Evolutionary conservation across 2,113 vertebrate species (phyloP), one percentile per base, ranked within the genome.

Genomic region (Dicerorhinus sumatrensis): DNA sequence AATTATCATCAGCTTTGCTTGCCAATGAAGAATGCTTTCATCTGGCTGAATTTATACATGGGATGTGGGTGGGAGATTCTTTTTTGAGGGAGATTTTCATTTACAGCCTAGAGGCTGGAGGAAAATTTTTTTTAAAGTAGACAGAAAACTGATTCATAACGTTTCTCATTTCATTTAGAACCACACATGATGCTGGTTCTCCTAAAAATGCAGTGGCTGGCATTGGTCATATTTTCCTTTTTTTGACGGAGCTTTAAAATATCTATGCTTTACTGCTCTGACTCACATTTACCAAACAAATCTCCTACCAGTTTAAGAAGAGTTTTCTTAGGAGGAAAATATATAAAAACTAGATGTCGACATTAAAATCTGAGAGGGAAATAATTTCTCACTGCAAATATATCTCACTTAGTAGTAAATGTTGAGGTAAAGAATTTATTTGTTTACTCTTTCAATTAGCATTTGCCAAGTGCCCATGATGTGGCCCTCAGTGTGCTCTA

Each of bases 121-220:
- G 0, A 82, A 97, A 97, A 98, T 8, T 51, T 97, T 98, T 98
- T 94, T 69, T 27, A 96, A 60, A 96, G 73, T 36, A 42, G 33
- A 85, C 39, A 86, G 97, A 95, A 95, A 89, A 98, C 98, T 95
- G 70, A 98, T 98, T 92, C 56, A 80, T 95, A 95, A 82, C 94
- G 96, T 97, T 51, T 90, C 39, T 90, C 85, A 95, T 95, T 98
- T 98, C 81, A 94, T 36, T 97, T 97, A 97, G 58, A 97, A 96
- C 23, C 87, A 97, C 62, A 48, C 75, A 94, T 70, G 65, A 97
- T 92, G 60, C 65, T 90, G 79, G 89, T 96, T 97, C 82, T 97
- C 70, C 96, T 97, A 72, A 14, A 89, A 96, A 92, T 42, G 51
- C 75, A 90, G n/a, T 94, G 75, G 82, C 94, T 82, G 84, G 82